Evolutionary conservation across 1,140 invertebrate species (phyloP).

Genomic region (Brachionus plicatilis): DNA sequence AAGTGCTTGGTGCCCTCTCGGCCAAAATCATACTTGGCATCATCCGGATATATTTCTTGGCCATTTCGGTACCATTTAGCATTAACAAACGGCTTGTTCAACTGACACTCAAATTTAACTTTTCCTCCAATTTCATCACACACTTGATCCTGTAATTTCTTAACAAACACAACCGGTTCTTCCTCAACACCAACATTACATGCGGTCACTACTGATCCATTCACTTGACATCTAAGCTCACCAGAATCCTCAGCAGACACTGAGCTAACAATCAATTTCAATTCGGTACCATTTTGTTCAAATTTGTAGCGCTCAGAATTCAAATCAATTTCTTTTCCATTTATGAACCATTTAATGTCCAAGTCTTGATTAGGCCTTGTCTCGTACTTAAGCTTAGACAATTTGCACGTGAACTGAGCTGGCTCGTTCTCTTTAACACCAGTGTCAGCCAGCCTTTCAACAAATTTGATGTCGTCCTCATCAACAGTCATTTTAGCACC

Average conservation of each 20-base stretch:
- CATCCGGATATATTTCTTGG: not conserved
- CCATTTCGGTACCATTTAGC: conserved; percentile 37
- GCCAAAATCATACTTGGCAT: conserved; percentile 24
- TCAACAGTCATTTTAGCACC: not conserved
- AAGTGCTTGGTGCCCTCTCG: not conserved
- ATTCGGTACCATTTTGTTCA: conserved; percentile 23
- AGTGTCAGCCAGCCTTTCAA: conserved; percentile 2
- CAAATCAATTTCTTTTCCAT: not conserved
- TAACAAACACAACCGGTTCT: conserved; percentile 32
- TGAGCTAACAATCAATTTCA: not conserved
- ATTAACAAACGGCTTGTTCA: conserved; percentile 12
- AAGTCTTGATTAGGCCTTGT: conserved; percentile 15
- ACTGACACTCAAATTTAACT: conserved; percentile 14
- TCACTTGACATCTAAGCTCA: conserved; percentile 25
- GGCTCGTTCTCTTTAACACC: conserved; percentile 30
- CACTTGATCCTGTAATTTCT: not conserved
- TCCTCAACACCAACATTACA: conserved; percentile 27
- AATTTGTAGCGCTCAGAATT: not conserved
- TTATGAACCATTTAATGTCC: conserved; percentile 37
- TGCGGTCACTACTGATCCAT: not conserved
- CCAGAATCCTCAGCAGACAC: conserved; percentile 27
- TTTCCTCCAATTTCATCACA: conserved; percentile 1
- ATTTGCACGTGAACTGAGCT: conserved; percentile 19
- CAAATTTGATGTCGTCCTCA: conserved; percentile 30
- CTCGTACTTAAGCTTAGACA: conserved; percentile 19